Evolutionary conservation across 2,888 invertebrate genomes (phyloP).

Genomic region (Tenthredo distinguenda): DNA sequence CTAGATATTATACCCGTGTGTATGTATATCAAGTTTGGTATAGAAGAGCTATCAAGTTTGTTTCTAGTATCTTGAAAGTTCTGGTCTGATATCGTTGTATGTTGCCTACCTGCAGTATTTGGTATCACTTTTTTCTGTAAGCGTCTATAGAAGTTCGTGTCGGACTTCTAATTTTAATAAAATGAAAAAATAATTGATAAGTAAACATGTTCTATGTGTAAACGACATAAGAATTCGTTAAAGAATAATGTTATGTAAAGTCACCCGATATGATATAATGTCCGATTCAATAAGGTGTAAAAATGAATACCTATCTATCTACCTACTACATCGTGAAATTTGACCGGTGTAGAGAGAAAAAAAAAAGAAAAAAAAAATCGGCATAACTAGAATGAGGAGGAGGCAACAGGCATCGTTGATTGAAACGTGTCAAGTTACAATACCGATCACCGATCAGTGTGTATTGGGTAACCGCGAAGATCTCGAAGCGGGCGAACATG

Average conservation of each 20-base stretch:
- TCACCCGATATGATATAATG: neutral
- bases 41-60: neutral
- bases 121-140: too few relatives aligned
- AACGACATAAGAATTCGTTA: neutral
- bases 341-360: neutral
- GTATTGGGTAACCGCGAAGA: slow-evolving; percentile 33
- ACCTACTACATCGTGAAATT: neutral
- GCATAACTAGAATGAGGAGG: neutral
- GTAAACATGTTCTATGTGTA: too few relatives aligned
- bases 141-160: too few relatives aligned
- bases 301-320: neutral
- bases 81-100: neutral
- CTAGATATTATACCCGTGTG: neutral
- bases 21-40: neutral
- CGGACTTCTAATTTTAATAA: too few relatives aligned
- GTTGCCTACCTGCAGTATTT: too few relatives aligned
- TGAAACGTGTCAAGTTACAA: slow-evolving; percentile 31
- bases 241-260: neutral
- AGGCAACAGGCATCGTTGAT: neutral
- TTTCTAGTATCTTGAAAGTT: neutral
- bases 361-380: neutral
- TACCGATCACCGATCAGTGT: neutral
- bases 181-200: too few relatives aligned
- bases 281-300: neutral
- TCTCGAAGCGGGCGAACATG: neutral